Base-by-base conservation (phyloP, 2,888 invertebrate genomes). In the Tipula vernalis region DNA sequence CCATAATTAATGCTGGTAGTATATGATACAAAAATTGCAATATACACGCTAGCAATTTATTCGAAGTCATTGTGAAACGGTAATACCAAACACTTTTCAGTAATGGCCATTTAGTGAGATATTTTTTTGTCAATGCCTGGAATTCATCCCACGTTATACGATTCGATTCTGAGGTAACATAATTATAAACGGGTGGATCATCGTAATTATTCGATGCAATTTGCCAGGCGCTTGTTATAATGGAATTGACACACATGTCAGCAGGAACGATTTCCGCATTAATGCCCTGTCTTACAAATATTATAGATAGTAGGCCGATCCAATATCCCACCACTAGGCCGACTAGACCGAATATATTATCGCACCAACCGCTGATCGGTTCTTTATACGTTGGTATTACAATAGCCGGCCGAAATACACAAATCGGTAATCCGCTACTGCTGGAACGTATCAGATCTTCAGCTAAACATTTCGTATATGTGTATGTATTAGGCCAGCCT, bases 71-170 rank as follows among this genome's bases (percentile, higher is more conserved):
- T 85, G 93, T 90, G 6, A 93, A 86, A 88, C 93, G 92, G 88
- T 93, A 95, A 90, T 94, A 94, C 94, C 96, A 96, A 83, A 96
- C 93, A 86, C 95, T 94, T 88, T 94, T 93, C 0, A 91, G 91
- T 0, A 95, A 93, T 0, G 96, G 96, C 47, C 92, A 93, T 57
- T 91, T 89, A 0, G 91, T 88, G 0, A 94, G 93, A 87, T 94
- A 92, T 8, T 91, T 90, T 88, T 93, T 88, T 88, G 93, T 94
- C 3, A 92, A 90, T 0, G 90, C 87, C 89, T 92, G 90, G 89
- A 96, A 96, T 85, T 95, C 93, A 0, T 92, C 93, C 98, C 98
- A 99, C 0, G 94, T 95, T 83, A 98, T 91, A 0, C 95, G 94
- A 89, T 97, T 97, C 87, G 96, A 94, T 0, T 93, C 93, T 0